Base-by-base conservation (phyloP, 2,888 invertebrate species). In the Thymelicus acteon region DNA sequence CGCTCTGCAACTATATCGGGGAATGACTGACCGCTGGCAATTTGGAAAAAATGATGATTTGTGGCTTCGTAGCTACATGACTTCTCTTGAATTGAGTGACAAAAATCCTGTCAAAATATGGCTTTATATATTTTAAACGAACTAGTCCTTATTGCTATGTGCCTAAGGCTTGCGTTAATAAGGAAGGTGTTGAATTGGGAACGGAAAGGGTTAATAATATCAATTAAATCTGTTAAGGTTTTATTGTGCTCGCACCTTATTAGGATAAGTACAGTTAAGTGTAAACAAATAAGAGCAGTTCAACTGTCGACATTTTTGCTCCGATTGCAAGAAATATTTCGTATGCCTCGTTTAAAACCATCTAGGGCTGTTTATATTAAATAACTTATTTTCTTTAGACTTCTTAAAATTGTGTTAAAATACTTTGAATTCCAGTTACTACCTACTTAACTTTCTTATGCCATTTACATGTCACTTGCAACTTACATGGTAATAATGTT, bases 11-110 rank as follows among this genome's bases (percentile, higher is more conserved):
- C 86, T 84, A 81, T 85, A 87, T 87, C 86, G 79, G 82, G 85
- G 84, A 87, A 85, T 79, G 85, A 77, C 79, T 77, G 80, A 79
- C 79, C 77, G 82, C 77, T 80, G 80, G 81, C 74, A 82, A 79
- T 83, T 80, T 82, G 80, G 84, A 90, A 92, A 92, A 92, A 91
- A 89, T 85, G 82, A 90, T 92, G 92, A 92, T 92, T 92, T 92
- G 92, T 91, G 87, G 87, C 87, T 78, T 77, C 77, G 78, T 84
- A 75, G 82, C 82, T 78, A 86, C 88, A 84, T 86, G 85, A 82
- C 84, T 84, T 85, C 86, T 85, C 86, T 86, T 87, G 88, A 87
- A 89, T 85, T 86, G 88, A 89, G 90, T 91, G 91, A 91, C 91
- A 90, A 91, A 89, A 90, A 86, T 90, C 82, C 81, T 80, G 82